phyloP scores from a whole-genome alignment of 2,888 invertebrate genomes.

The Balanococcus diminutus region DNA sequence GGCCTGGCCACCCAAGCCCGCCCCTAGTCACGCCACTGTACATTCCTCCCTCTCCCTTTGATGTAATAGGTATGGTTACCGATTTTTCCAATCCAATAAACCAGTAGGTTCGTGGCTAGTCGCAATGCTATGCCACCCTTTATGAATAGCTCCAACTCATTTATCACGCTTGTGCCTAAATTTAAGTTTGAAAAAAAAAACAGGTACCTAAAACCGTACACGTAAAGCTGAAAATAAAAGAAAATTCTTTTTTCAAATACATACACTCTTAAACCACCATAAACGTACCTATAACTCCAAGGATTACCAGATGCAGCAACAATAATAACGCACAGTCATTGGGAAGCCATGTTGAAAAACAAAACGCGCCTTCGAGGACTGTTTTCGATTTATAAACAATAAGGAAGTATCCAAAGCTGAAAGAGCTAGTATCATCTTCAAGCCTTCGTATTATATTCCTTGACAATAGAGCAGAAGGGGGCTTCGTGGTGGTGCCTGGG shows the following conservation, averaged over 20 bases:
- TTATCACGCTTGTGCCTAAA: conserved; percentile 6
- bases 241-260: background rate
- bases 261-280: background rate
- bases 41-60: too few relatives aligned
- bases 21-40: too few relatives aligned
- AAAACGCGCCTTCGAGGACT: conserved; percentile 39
- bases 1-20: too few relatives aligned
- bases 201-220: background rate
- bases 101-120: background rate
- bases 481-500: conserved; percentile 49
- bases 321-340: conserved; percentile 54
- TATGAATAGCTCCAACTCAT: background rate
- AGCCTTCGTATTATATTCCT: conserved; percentile 51
- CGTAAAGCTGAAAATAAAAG: conserved; percentile 20
- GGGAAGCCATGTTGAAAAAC: conserved; percentile 54
- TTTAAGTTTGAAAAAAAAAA: background rate
- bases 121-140: background rate
- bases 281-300: conserved; percentile 26
- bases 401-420: conserved; percentile 51
- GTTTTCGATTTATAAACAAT: conserved; percentile 53
- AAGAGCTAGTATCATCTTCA: conserved; percentile 51
- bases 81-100: background rate
- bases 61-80: too few relatives aligned
- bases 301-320: conserved; percentile 43
- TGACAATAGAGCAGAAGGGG: conserved; percentile 54